Evolutionary conservation across 1,140 invertebrate species (phyloP).

Genomic region (Argopecten irradians): DNA sequence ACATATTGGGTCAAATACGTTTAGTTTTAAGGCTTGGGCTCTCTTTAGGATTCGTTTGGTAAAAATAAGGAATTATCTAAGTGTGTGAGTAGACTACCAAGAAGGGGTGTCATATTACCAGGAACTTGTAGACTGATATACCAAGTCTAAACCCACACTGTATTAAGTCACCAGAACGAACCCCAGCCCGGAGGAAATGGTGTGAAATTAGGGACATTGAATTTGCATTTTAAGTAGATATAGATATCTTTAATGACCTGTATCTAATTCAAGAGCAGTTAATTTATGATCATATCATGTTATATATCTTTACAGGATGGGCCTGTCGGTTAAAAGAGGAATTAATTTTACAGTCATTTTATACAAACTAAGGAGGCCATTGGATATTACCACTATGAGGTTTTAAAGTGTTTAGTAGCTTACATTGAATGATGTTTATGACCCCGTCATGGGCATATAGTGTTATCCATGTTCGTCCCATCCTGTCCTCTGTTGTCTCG

Average conservation of each 20-base stretch:
- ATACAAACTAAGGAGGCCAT: too few relatives aligned
- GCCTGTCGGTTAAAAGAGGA: background rate
- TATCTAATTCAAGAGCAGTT: background rate
- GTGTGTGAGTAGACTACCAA: too few relatives aligned
- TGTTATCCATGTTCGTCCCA: too few relatives aligned
- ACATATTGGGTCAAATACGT: too few relatives aligned
- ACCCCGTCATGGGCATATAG: too few relatives aligned
- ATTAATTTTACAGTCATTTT: background rate
- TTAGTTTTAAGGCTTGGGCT: too few relatives aligned
- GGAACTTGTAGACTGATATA: background rate
- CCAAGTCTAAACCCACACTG: background rate
- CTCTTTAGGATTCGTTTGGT: too few relatives aligned
- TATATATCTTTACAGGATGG: background rate
- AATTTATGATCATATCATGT: background rate
- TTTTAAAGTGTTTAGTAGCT: too few relatives aligned
- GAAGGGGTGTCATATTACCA: background rate
- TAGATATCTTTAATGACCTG: background rate
- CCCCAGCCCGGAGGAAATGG: background rate
- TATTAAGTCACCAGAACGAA: background rate
- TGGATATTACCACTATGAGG: too few relatives aligned
- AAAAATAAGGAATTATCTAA: too few relatives aligned
- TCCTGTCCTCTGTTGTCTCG: too few relatives aligned
- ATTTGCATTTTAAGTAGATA: slow-evolving; percentile 8
- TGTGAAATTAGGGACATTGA: background rate
- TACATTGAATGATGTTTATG: too few relatives aligned